phyloP scores from a whole-genome alignment of 2,113 vertebrate species.

The Garra rufa region DNA sequence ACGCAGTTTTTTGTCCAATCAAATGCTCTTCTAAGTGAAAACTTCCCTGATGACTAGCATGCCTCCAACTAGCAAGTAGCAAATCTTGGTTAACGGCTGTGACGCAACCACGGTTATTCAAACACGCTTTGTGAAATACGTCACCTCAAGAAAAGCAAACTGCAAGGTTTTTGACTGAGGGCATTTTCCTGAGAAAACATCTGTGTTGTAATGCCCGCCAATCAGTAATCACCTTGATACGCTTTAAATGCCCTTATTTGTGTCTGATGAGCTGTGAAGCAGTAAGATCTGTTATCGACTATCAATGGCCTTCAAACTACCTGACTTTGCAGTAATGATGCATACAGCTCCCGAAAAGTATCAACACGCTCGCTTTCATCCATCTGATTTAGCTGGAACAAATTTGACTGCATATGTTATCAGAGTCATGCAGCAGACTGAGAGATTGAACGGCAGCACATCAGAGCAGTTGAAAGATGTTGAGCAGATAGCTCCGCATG shows the following conservation, averaged over 20 bases:
- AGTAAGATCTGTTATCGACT: conserved; percentile 4
- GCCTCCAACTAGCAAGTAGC: not conserved
- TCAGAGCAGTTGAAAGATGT: conserved; percentile 16
- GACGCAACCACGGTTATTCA: not conserved
- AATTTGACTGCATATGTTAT: not conserved
- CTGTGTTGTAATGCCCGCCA: not conserved
- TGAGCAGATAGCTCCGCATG: not conserved
- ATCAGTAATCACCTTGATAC: not conserved
- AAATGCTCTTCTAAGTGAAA: not conserved
- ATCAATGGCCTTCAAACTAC: not conserved
- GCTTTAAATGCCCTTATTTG: not conserved
- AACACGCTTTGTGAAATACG: not conserved
- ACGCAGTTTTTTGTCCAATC: not conserved
- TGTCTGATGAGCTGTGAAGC: conserved; percentile 19
- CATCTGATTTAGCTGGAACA: not conserved
- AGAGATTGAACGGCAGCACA: not conserved
- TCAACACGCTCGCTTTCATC: not conserved
- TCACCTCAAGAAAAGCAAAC: not conserved
- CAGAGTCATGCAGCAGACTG: not conserved
- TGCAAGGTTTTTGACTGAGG: not conserved
- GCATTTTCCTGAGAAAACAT: not conserved
- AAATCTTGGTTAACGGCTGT: not conserved
- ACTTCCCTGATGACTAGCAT: not conserved
- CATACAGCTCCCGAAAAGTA: not conserved
- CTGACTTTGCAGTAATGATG: not conserved